A percentile compares a stretch with the other conserved stretches of the same genome.
Evolutionary conservation across 2,888 invertebrate species (phyloP).

Genomic region (Andrena hattorfiana): DNA sequence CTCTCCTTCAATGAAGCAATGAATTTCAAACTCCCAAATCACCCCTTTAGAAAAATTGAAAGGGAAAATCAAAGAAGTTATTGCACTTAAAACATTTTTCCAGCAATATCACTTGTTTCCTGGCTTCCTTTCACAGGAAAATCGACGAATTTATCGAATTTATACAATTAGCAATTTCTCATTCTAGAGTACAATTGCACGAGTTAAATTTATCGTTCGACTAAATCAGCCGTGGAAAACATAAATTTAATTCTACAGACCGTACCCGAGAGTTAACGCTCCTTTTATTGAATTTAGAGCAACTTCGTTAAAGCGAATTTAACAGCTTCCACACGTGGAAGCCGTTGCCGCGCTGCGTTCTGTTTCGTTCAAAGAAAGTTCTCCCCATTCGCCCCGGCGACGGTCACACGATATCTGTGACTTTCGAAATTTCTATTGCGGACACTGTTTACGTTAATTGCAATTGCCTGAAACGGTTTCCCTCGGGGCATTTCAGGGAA

Average conservation of each 20-base stretch:
- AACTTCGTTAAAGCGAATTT: slow-evolving; percentile 36
- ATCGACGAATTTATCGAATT: slow-evolving; percentile 18
- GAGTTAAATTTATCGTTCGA: slow-evolving; percentile 2
- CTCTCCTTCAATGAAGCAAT: slow-evolving; percentile 2
- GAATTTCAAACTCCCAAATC: slow-evolving; percentile 7
- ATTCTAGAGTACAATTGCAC: slow-evolving; percentile 11
- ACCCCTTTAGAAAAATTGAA: background rate
- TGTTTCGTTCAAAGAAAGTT: slow-evolving; percentile 18
- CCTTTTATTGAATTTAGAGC: slow-evolving; percentile 49
- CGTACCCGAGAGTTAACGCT: slow-evolving; percentile 5
- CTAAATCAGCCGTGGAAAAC: slow-evolving; percentile 42
- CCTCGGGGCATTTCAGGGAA: too few relatives aligned
- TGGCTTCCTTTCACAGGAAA: background rate
- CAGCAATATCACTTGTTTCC: slow-evolving; percentile 8
- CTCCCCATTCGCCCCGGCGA: background rate
- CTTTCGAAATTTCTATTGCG: background rate
- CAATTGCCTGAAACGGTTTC: too few relatives aligned
- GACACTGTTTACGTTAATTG: background rate
- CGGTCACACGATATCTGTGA: background rate
- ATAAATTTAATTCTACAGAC: slow-evolving; percentile 41
- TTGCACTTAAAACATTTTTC: background rate
- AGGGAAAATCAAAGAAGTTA: background rate
- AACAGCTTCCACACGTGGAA: slow-evolving; percentile 13
- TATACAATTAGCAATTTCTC: slow-evolving; percentile 1
- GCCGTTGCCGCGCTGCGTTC: slow-evolving; percentile 14